Evolutionary conservation across 2,113 vertebrate genomes (phyloP).

Genomic region (Atractosteus spatula): DNA sequence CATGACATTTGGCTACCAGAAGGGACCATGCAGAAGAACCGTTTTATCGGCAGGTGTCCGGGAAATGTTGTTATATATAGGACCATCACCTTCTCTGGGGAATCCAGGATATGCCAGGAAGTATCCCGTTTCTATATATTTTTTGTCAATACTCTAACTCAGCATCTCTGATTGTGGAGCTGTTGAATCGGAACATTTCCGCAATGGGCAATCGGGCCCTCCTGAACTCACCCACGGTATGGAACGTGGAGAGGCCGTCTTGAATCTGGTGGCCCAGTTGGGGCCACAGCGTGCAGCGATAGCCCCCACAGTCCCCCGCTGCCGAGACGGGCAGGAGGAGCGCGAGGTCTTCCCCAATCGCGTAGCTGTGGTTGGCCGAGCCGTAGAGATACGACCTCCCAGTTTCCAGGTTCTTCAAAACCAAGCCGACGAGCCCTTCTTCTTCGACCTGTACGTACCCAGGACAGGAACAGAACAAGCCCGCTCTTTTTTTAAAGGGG

Average conservation of each 20-base stretch:
- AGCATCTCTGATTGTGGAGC: too few relatives aligned
- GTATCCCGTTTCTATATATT: too few relatives aligned
- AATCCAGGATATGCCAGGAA: too few relatives aligned
- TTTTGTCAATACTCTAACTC: too few relatives aligned
- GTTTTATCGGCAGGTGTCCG: background rate
- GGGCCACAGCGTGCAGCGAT: conserved; percentile 39
- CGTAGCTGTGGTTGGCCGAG: conserved; percentile 29
- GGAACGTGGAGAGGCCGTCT: conserved; percentile 21
- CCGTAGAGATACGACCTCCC: conserved; percentile 23
- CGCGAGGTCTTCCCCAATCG: conserved; percentile 27
- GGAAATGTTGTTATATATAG: background rate
- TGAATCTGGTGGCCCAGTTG: conserved; percentile 38
- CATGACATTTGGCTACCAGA: too few relatives aligned
- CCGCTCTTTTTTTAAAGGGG: too few relatives aligned
- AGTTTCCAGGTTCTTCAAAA: conserved; percentile 33
- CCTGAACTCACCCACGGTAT: conserved; percentile 23
- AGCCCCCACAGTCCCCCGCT: conserved; percentile 25
- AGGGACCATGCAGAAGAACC: too few relatives aligned
- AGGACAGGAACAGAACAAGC: background rate
- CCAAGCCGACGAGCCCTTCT: conserved; percentile 28
- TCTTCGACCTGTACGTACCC: conserved; percentile 8
- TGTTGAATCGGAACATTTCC: too few relatives aligned
- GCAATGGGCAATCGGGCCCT: too few relatives aligned
- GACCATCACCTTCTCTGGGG: too few relatives aligned
- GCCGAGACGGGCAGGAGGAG: conserved; percentile 15